These are phyloP conservation scores for Tragulus kanchil DNA, from an alignment of 2,113 vertebrate genomes.

Conservation along the genomic window DNA sequence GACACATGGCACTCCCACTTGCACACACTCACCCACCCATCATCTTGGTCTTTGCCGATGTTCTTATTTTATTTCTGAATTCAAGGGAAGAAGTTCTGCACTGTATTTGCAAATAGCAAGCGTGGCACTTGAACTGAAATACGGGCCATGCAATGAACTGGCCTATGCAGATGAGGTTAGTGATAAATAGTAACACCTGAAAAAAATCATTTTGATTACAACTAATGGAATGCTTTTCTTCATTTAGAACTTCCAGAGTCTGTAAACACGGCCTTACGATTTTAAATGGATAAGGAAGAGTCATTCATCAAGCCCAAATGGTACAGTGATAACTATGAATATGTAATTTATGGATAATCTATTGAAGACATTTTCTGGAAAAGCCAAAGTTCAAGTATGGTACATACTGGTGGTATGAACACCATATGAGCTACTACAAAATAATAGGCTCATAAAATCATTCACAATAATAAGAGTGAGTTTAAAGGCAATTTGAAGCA, in stretches of 20 bases:
- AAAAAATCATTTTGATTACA: slow-evolving; percentile 59
- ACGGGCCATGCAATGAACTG: slow-evolving; percentile 59
- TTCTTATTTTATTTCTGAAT: slow-evolving; percentile 62
- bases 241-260: slow-evolving; percentile 9
- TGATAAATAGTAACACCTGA: slow-evolving; percentile 73
- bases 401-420: background rate
- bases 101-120: slow-evolving; percentile 49
- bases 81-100: slow-evolving; percentile 6
- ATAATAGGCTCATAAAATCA: slow-evolving; percentile 67
- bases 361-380: slow-evolving; percentile 16
- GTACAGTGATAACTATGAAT: slow-evolving; percentile 42
- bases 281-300: slow-evolving; percentile 57
- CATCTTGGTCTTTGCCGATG: slow-evolving; percentile 32
- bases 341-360: slow-evolving; percentile 23
- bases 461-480: slow-evolving; percentile 31
- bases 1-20: background rate
- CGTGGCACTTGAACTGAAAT: slow-evolving; percentile 62
- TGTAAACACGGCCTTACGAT: slow-evolving; percentile 5
- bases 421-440: slow-evolving; percentile 53
- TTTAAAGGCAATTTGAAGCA: slow-evolving; percentile 55
- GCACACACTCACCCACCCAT: background rate
- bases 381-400: slow-evolving; percentile 45
- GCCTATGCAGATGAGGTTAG: slow-evolving; percentile 61
- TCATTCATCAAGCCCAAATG: slow-evolving; percentile 10
- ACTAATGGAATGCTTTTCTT: slow-evolving; percentile 42